phyloP scores from a whole-genome alignment of 64 coral and sea anemone species.

The Dendrophyllia cribrosa region DNA sequence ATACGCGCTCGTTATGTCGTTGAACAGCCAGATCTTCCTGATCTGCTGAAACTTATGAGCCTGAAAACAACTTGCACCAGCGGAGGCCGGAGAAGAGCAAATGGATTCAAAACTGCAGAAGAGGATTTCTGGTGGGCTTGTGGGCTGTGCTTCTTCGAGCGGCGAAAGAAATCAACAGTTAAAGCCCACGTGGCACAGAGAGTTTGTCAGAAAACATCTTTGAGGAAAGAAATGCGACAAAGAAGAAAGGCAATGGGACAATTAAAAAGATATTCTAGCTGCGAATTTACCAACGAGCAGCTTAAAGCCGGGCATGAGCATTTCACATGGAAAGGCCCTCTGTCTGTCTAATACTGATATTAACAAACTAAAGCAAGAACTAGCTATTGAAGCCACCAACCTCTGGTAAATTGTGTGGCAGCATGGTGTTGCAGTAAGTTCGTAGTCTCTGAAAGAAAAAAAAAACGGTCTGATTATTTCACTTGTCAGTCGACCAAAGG shows the following conservation, averaged over 20 bases:
- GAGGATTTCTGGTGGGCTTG: slow-evolving; percentile 87
- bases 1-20: slow-evolving; percentile 51
- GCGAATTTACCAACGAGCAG: slow-evolving; percentile 19
- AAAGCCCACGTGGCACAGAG: slow-evolving; percentile 79
- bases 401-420: too few relatives aligned
- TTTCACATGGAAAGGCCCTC: slow-evolving; percentile 23
- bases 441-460: too few relatives aligned
- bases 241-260: slow-evolving; percentile 42
- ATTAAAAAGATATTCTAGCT: slow-evolving; percentile 44
- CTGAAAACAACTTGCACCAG: slow-evolving; percentile 41
- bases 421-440: too few relatives aligned
- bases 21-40: slow-evolving; percentile 75
- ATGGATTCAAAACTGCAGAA: slow-evolving; percentile 74
- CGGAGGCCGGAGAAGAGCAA: slow-evolving; percentile 74
- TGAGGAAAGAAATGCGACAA: slow-evolving; percentile 72
- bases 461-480: too few relatives aligned
- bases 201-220: slow-evolving; percentile 79
- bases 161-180: slow-evolving; percentile 84
- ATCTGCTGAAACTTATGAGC: slow-evolving; percentile 71
- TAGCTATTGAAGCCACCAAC: too few relatives aligned
- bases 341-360: slow-evolving; percentile 7
- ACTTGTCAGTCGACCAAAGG: too few relatives aligned
- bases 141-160: slow-evolving; percentile 76
- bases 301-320: not conserved
- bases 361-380: not conserved